Evolutionary conservation across 1,140 invertebrate genomes (phyloP), one percentile per base, ranked within the genome.

Genomic region (Amyelois transitella): DNA sequence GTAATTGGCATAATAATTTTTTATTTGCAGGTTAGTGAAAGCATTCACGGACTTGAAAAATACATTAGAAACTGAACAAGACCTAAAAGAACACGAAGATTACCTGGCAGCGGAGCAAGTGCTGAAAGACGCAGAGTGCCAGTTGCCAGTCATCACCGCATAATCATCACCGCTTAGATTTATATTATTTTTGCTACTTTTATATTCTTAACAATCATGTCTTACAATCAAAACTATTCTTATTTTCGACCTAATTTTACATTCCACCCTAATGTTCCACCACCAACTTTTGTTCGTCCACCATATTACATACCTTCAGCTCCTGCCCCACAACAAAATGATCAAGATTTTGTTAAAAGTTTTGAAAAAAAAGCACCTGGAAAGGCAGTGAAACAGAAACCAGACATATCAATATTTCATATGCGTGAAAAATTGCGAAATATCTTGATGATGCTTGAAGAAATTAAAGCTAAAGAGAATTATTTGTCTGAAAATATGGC

Each of bases 31-130:
- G 75, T 87, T 97, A 47, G 83, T 89, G 14, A 94, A 92, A 79
- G 95, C 96, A 25, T 93, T 89, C 66, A 91, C 93, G 58, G 94
- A 96, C 55, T 89, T 98, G 12, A 92, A 95, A 81, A 91, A 89
- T 44, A 91, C 93, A 51, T 72, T 97, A 25, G 91, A 94, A 57
- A 91, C 91, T 6, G 95, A 96, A 76, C 84, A 91, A 73, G 94
- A 96, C 72, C 89, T 97, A 3, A 92, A 93, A 75, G 94, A 95
- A 67, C 82, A 90, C 6, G 93, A 94, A 75, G 93, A 93, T 44
- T 96, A 94, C 60, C 76, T 89, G 17, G 89, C 92, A 44, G 95
- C 95, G 0, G 70, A 91, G 43, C 90, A 92, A 79, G 84, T 94
- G 12, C 74, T 96, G 6, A 90, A 91, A 66, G 94, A 95, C 54